These are phyloP conservation scores for Psettodes erumei DNA, from an alignment of 2,113 vertebrate genomes.

Conservation along the genomic window DNA sequence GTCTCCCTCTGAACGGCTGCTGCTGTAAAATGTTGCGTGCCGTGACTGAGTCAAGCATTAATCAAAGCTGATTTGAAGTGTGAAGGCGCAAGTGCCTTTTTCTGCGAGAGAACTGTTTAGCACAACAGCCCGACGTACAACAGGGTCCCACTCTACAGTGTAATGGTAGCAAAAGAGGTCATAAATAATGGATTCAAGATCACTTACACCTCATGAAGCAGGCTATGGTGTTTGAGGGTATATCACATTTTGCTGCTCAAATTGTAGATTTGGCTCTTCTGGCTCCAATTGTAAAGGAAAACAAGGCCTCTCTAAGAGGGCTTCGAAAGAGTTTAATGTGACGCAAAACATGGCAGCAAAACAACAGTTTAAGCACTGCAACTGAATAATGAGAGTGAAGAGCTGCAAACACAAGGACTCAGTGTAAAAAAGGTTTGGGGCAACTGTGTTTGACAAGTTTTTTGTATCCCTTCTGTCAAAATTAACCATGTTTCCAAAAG, in stretches of 20 bases:
- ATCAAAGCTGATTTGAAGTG: slow-evolving; percentile 78
- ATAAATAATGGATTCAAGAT: slow-evolving; percentile 86
- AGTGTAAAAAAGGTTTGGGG: not conserved
- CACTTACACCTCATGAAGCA: slow-evolving; percentile 82
- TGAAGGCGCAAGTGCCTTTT: slow-evolving; percentile 62
- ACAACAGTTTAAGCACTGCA: slow-evolving; percentile 59
- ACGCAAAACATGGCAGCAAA: slow-evolving; percentile 62
- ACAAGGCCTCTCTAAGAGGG: slow-evolving; percentile 63
- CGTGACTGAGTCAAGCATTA: slow-evolving; percentile 61
- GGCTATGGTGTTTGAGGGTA: slow-evolving; percentile 63
- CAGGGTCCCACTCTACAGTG: slow-evolving; percentile 69
- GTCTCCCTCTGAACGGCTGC: slow-evolving; percentile 47
- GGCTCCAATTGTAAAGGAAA: slow-evolving; percentile 68
- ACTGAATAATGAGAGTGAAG: slow-evolving; percentile 7
- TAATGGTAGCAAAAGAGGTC: slow-evolving; percentile 82
- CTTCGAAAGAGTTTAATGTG: slow-evolving; percentile 59
- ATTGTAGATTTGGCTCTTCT: slow-evolving; percentile 59
- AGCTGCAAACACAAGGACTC: not conserved
- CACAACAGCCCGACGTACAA: slow-evolving; percentile 73
- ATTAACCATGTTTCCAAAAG: not conserved
- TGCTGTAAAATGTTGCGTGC: slow-evolving; percentile 68
- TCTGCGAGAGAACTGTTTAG: slow-evolving; percentile 76
- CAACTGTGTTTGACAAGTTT: not conserved
- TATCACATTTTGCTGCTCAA: slow-evolving; percentile 64
- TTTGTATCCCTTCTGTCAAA: not conserved